Evolutionary conservation across 2,113 vertebrate species (phyloP).

Genomic region (Cyphomyrus plagiostoma): DNA sequence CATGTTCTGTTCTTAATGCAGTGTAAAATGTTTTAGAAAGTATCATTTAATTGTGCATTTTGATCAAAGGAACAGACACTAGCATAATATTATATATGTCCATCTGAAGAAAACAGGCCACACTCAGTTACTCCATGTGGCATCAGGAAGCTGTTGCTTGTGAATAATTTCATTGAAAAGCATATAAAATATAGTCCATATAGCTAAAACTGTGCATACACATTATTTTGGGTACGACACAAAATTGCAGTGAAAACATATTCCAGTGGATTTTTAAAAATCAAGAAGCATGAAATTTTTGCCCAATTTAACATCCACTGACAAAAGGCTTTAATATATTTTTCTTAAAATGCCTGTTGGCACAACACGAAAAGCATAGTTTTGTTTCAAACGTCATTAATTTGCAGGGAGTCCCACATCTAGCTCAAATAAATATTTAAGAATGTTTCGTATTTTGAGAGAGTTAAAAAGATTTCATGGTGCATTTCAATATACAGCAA

Average conservation of each 20-base stretch:
- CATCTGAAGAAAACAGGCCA: not conserved
- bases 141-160: not conserved
- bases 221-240: slow-evolving; percentile 15
- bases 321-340: slow-evolving; percentile 13
- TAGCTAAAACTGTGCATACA: slow-evolving; percentile 16
- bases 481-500: slow-evolving; percentile 32
- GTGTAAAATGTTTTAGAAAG: not conserved
- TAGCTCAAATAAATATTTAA: slow-evolving; percentile 47
- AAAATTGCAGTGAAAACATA: not conserved
- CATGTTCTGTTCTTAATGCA: not conserved
- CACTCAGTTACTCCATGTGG: not conserved
- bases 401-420: not conserved
- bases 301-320: slow-evolving; percentile 9
- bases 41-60: not conserved
- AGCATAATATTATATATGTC: not conserved
- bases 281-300: not conserved
- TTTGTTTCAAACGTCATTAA: slow-evolving; percentile 4
- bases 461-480: slow-evolving; percentile 33
- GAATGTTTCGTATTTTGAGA: slow-evolving; percentile 27
- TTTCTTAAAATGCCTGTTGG: not conserved
- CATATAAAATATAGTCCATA: slow-evolving; percentile 31
- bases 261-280: slow-evolving; percentile 15
- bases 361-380: not conserved
- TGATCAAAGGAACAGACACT: not conserved
- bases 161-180: slow-evolving; percentile 42